A percentile compares a stretch with the other conserved stretches of the same genome.
These are phyloP conservation scores for Semotilus atromaculatus DNA, from an alignment of 2,797 vertebrate species.

Conservation along the genomic window DNA sequence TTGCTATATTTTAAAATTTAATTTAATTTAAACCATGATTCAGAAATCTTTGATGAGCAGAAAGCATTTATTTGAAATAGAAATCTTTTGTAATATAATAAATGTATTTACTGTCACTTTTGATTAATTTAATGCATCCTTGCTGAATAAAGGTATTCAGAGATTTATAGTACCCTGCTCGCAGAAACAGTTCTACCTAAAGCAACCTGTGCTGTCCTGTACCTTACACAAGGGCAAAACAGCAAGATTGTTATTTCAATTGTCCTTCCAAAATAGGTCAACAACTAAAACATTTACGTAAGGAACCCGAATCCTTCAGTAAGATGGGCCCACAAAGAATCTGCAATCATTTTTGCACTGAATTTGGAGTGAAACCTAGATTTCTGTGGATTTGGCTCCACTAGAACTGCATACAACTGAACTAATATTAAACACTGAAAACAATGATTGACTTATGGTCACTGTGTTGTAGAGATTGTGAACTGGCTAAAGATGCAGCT, in stretches of 20 bases:
- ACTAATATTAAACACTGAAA: background rate
- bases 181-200: background rate
- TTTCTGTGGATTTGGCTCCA: background rate
- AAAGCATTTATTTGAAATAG: background rate
- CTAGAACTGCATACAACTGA: background rate
- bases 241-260: background rate
- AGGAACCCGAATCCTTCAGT: background rate
- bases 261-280: background rate
- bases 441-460: background rate
- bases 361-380: background rate
- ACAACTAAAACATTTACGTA: background rate
- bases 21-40: background rate
- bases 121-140: background rate
- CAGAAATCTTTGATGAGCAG: background rate
- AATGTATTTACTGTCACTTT: background rate
- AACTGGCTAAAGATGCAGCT: background rate
- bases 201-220: background rate
- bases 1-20: background rate
- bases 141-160: background rate
- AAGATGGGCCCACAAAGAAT: background rate
- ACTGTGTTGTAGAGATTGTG: background rate
- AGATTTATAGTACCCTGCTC: background rate
- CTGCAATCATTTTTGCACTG: background rate
- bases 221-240: background rate
- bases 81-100: background rate